Conservation (phyloP, 2,797 vertebrate species). For the Chaetodon trifasciatus region DNA sequence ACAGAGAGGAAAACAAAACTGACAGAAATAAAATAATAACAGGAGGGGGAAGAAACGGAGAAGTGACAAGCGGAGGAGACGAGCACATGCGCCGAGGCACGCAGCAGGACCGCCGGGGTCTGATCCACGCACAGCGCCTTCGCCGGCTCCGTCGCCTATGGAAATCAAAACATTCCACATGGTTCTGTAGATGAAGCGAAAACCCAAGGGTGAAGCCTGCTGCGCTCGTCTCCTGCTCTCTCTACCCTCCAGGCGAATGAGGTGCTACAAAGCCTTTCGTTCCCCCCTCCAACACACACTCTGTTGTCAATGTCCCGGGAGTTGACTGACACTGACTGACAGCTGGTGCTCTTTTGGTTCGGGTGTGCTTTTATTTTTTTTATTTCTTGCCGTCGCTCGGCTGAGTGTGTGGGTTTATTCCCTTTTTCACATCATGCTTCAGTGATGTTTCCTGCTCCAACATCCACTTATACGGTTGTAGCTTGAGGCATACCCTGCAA, state of each 20-base stretch:
- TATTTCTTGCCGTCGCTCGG: background rate
- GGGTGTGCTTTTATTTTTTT: slow-evolving; percentile 31
- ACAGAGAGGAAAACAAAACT: background rate
- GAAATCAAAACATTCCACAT: slow-evolving; percentile 71
- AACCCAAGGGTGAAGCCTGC: slow-evolving; percentile 57
- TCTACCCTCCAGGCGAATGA: slow-evolving; percentile 42
- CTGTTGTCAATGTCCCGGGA: slow-evolving; percentile 43
- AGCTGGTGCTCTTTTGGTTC: slow-evolving; percentile 42
- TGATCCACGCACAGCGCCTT: slow-evolving; percentile 27
- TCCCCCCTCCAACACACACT: background rate
- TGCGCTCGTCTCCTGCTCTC: slow-evolving; percentile 43
- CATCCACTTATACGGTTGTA: slow-evolving; percentile 17
- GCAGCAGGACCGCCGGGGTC: slow-evolving; percentile 35
- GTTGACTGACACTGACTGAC: slow-evolving; percentile 67
- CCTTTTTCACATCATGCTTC: slow-evolving; percentile 30
- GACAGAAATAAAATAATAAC: slow-evolving; percentile 31
- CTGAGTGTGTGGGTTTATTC: slow-evolving; percentile 33
- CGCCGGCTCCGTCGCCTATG: slow-evolving; percentile 37
- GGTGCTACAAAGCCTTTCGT: slow-evolving; percentile 50
- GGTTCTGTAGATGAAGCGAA: slow-evolving; percentile 61
- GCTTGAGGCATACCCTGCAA: slow-evolving; percentile 39
- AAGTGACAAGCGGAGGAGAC: slow-evolving; percentile 55
- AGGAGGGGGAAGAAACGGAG: slow-evolving; percentile 1
- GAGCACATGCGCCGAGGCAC: background rate
- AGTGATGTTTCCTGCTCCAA: slow-evolving; percentile 40